These are phyloP conservation scores for Pseudomugil gertrudae DNA, from an alignment of 2,797 vertebrate species.

Conservation along the genomic window DNA sequence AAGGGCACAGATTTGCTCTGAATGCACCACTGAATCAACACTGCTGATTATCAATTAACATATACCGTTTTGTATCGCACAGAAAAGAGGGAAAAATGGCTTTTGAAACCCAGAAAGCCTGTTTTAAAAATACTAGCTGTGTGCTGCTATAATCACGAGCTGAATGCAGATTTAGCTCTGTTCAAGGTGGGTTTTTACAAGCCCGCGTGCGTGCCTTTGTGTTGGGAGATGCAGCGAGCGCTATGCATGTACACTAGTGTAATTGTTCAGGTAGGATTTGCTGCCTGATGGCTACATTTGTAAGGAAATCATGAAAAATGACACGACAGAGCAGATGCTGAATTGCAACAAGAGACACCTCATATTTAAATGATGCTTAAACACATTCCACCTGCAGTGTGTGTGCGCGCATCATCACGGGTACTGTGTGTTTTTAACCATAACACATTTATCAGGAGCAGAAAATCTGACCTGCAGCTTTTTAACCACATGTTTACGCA, in stretches of 20 bases:
- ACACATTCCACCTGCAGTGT: constrained; percentile 36
- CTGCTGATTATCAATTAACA: constrained; percentile 85
- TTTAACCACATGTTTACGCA: constrained; percentile 11
- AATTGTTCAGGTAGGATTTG: constrained; percentile 58
- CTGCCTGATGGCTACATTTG: constrained; percentile 58
- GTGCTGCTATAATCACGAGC: constrained; percentile 52
- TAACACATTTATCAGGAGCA: constrained; percentile 22
- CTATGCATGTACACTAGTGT: constrained; percentile 32
- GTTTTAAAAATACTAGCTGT: constrained; percentile 63
- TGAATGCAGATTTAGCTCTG: constrained; percentile 70
- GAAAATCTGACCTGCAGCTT: constrained; percentile 29
- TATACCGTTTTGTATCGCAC: constrained; percentile 74
- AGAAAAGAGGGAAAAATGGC: constrained; percentile 67
- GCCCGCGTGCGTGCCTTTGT: constrained; percentile 60
- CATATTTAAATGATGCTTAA: constrained; percentile 39
- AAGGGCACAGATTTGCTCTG: constrained; percentile 83
- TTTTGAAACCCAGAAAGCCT: constrained; percentile 67
- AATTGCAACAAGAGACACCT: constrained; percentile 38
- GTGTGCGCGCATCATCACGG: constrained; percentile 32
- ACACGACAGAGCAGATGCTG: constrained; percentile 34
- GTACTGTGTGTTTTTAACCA: constrained; percentile 22
- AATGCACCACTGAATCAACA: constrained; percentile 84
- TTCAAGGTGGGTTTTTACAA: constrained; percentile 64
- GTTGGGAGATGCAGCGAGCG: constrained; percentile 32
- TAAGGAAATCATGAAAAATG: constrained; percentile 54